Conservation (phyloP, 2,888 invertebrate species). For the Lissocephala sabroskyi region DNA sequence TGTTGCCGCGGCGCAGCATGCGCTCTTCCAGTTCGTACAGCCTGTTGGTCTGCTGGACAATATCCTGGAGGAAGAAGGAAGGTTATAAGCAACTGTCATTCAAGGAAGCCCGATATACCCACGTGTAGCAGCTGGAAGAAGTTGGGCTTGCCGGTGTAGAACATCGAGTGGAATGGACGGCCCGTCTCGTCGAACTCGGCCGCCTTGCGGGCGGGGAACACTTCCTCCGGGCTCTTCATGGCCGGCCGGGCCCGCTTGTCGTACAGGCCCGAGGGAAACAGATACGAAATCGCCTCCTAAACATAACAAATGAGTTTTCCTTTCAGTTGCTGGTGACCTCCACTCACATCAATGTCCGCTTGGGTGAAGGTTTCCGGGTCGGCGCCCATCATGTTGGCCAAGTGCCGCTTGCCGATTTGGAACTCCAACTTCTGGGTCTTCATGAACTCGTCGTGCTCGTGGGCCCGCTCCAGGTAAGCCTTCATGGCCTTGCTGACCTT, state of each 20-base stretch:
- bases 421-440: conserved; percentile 84
- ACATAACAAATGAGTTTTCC: not conserved
- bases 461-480: conserved; percentile 87
- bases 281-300: conserved; percentile 89
- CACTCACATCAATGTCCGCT: conserved; percentile 85
- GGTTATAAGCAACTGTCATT: too few species aligned
- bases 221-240: conserved; percentile 90
- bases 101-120: too few species aligned
- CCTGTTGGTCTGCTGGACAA: conserved; percentile 79
- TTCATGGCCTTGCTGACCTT: conserved; percentile 91
- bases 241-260: conserved; percentile 88
- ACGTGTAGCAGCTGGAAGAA: conserved; percentile 89
- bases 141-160: conserved; percentile 92
- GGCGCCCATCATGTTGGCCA: conserved; percentile 99
- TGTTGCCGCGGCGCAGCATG: conserved; percentile 77
- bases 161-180: conserved; percentile 90
- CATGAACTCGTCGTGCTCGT: conserved; percentile 88
- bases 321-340: not conserved
- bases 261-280: conserved; percentile 96
- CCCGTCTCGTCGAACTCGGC: conserved; percentile 94
- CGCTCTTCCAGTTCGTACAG: conserved; percentile 81
- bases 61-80: conserved; percentile 75
- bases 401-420: conserved; percentile 92
- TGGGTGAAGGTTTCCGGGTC: conserved; percentile 92
- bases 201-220: conserved; percentile 87